phyloP scores from a whole-genome alignment of 1,140 invertebrate genomes.

The Leptinotarsa lineolata region DNA sequence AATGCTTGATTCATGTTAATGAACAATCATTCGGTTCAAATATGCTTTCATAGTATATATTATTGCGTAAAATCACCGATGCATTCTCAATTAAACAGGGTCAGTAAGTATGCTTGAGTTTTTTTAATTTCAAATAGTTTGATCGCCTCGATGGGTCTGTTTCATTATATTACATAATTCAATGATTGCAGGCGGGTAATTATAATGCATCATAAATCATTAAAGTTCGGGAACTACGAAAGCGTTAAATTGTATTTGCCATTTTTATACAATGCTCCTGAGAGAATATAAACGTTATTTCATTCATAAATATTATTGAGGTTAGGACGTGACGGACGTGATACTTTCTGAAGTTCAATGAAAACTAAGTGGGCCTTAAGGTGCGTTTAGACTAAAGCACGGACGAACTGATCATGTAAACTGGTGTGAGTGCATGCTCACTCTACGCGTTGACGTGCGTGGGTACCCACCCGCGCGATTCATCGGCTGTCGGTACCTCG shows the following conservation, averaged over 20 bases:
- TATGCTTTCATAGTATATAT: neutral
- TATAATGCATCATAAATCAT: neutral
- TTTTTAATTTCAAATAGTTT: neutral
- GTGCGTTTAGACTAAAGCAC: neutral
- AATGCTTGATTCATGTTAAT: no score
- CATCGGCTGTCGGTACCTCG: neutral
- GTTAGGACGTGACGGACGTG: neutral
- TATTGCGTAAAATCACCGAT: neutral
- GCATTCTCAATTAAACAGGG: slow-evolving; percentile 1
- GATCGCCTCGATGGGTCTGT: neutral
- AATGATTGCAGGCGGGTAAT: neutral
- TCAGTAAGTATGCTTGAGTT: neutral
- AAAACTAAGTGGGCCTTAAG: neutral
- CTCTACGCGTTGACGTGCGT: neutral
- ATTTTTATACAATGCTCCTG: neutral
- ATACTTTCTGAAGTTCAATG: no score
- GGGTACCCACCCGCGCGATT: neutral
- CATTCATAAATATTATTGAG: slow-evolving; percentile 2
- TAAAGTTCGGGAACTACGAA: neutral
- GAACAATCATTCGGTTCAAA: no score
- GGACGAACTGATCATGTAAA: neutral
- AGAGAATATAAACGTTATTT: neutral
- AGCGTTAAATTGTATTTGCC: slow-evolving; percentile 1
- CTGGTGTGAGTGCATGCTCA: neutral
- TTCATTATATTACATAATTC: neutral